Base-by-base conservation (phyloP, 1,140 invertebrate species). In the Drosophila oshimai region DNA sequence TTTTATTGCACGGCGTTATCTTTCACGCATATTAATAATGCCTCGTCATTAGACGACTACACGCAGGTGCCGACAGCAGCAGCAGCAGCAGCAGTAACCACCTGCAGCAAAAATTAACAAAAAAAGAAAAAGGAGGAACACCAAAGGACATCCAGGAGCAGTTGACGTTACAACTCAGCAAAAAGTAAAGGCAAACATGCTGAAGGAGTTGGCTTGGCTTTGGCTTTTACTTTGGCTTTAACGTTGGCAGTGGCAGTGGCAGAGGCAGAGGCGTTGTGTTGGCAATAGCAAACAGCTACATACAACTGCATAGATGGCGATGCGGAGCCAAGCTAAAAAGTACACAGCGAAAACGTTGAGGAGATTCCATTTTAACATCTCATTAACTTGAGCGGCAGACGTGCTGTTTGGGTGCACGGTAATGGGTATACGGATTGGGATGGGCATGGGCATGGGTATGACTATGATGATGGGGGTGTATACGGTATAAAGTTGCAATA, bases 331-430 rank as follows among this genome's bases (percentile, higher is more conserved):
- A 80, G 58, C 47, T 58, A 47, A 80, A 79, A 60, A 33, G 61
- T 60, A 53, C 36, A 51, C 44, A 65, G 13, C 45, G 42, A 50
- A 50, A 64, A 47, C 61, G 57, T 26, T 60, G 58, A 58, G 61
- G 55, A 74, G 81, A 74, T 77, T 80, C 73, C 75, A 90, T 90
- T 89, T 89, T 84, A 90, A 88, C 87, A 89, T 78, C 88, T 89
- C 83, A 90, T 89, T 90, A 90, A 89, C 72, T 84, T 74, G 71
- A 80, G 74, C 80, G 67, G 71, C 73, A 70, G 67, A 70, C 41
- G 46, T 68, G 72, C 69, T 62, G 69, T 72, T 58, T 72, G 67
- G 44, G 17, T 49, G 67, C 45, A 46, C 20, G 55, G 15, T 55
- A 58, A 57, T 61, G 54, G 44, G 57, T 26, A 29, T 15, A 20